Base-by-base conservation (phyloP, 2,888 invertebrate species). In the Caenorhabditis japonica region DNA sequence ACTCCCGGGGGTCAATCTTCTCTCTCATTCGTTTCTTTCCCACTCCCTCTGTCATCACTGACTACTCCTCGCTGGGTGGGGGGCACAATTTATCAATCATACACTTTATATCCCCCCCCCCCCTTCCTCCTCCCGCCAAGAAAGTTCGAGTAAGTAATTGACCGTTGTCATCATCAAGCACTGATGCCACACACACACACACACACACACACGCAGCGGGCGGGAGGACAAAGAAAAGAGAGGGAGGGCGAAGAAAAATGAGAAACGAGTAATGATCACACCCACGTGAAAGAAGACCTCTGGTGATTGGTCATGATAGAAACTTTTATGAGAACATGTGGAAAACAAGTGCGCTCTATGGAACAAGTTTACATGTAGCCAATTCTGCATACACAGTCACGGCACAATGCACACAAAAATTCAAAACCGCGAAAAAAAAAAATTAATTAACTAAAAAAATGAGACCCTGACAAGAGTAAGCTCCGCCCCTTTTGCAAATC, bases 61-160 rank as follows among this genome's bases (percentile, higher is more conserved):
- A 41, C 62, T 44, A 15, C 36, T 36, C 46, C 44, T 56, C 43
- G 34, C 41, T 56, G 47, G 47, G 47, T 61, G 56, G 36, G 56
- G 64, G 64, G 47, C 56, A 66, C 56, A 49, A 51, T 66, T 66
- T 66, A 66, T 66, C 66, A 66, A 66, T 66, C 66, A 66, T 56
- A 66, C 49, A 66, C 66, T 66, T 66, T 56, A 66, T 66, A 66
- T 66, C 66, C 51, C 46, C 34, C 19, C 4, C 33, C 17, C 30
- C n/a, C 47, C 17, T 17, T n/a, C 49, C 5, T 46, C 25, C 36
- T n/a, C n/a, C n/a, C n/a, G n/a, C n/a, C n/a, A n/a, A n/a, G n/a
- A n/a, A 66, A 66, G 49, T 66, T 66, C 49, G 66, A 56, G 56
- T 66, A 66, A 66, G 66, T 66, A 66, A 66, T 66, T 66, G 56